These are phyloP conservation scores for Aradophagus sp. DNA, from an alignment of 1,140 invertebrate species.

Conservation along the genomic window DNA sequence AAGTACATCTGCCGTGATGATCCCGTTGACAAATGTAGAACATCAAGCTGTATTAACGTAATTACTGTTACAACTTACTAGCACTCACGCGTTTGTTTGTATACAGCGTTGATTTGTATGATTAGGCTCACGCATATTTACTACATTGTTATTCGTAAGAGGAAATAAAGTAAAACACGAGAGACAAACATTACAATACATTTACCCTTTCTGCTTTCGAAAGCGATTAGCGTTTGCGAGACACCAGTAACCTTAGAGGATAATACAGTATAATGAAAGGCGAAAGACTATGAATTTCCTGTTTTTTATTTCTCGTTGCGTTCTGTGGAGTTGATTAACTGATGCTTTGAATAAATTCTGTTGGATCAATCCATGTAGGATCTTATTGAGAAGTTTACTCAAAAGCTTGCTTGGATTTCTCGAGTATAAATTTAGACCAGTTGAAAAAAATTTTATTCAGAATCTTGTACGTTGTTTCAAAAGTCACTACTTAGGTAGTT, in stretches of 20 bases:
- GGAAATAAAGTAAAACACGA: slow-evolving; percentile 27
- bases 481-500: too few species aligned
- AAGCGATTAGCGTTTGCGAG: slow-evolving; percentile 26
- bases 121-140: slow-evolving; percentile 45
- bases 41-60: slow-evolving; percentile 37
- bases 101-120: slow-evolving; percentile 43
- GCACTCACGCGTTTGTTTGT: slow-evolving; percentile 43
- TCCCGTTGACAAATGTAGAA: slow-evolving; percentile 33
- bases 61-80: slow-evolving; percentile 52
- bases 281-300: slow-evolving; percentile 7
- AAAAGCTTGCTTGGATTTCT: too few species aligned
- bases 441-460: too few species aligned
- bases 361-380: too few species aligned
- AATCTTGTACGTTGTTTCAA: too few species aligned
- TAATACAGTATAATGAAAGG: slow-evolving; percentile 13
- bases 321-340: not conserved
- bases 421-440: too few species aligned
- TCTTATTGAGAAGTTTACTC: too few species aligned
- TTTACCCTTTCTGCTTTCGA: slow-evolving; percentile 29
- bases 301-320: slow-evolving; percentile 2
- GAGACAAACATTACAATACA: slow-evolving; percentile 9
- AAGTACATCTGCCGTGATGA: not conserved
- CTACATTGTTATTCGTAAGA: slow-evolving; percentile 43
- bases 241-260: slow-evolving; percentile 26
- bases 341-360: slow-evolving; percentile 3